phyloP scores from a whole-genome alignment of 2,797 vertebrate genomes.

The Lacerta agilis region DNA sequence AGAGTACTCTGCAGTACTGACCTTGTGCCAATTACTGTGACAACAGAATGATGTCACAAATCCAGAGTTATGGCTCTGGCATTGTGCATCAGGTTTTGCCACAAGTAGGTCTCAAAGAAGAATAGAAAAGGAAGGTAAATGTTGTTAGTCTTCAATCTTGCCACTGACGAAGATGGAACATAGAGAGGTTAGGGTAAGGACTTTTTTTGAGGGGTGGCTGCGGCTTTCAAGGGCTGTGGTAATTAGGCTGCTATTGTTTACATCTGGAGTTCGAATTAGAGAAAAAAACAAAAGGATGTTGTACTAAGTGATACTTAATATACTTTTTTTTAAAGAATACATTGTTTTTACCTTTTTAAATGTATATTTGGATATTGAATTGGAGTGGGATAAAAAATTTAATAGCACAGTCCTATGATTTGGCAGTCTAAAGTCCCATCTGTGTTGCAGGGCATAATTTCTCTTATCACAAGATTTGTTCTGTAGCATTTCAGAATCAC shows the following conservation, averaged over 20 bases:
- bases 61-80: not conserved
- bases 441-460: not conserved
- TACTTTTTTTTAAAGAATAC: not conserved
- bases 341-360: not conserved
- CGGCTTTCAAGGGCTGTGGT: not conserved
- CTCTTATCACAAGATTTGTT: not conserved
- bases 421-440: too few relatives aligned
- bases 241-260: not conserved
- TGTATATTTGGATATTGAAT: not conserved
- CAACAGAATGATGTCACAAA: conserved; percentile 15
- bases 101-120: not conserved
- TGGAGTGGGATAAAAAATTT: not conserved
- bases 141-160: not conserved
- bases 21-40: not conserved
- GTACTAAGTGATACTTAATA: too few relatives aligned
- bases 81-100: not conserved
- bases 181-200: not conserved
- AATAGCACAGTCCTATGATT: not conserved
- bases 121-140: not conserved
- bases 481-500: too few relatives aligned
- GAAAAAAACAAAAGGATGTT: not conserved
- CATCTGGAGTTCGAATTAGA: not conserved
- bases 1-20: not conserved
- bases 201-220: not conserved
- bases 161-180: not conserved